These are phyloP conservation scores for Caracal caracal DNA, from an alignment of 2,113 vertebrate genomes.

Conservation along the genomic window DNA sequence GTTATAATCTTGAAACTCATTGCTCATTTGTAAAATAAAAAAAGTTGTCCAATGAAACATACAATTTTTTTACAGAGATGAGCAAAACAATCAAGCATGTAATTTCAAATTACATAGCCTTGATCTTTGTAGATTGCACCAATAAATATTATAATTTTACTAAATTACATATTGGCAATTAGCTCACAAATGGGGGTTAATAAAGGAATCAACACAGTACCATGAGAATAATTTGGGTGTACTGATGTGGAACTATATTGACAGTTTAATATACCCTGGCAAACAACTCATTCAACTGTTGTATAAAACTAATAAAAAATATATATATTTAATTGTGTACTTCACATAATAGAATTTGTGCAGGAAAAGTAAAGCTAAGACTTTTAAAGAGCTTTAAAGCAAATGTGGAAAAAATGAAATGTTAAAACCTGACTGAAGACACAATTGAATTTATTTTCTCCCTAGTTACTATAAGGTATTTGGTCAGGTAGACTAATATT, in stretches of 20 bases:
- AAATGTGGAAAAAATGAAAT: not conserved
- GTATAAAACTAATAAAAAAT: conserved; percentile 47
- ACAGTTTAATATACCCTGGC: conserved; percentile 47
- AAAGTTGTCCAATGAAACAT: conserved; percentile 16
- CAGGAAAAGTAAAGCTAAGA: not conserved
- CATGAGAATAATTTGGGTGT: conserved; percentile 55
- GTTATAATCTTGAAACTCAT: not conserved
- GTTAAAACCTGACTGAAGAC: not conserved
- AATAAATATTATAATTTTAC: conserved; percentile 64
- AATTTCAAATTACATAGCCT: conserved; percentile 59
- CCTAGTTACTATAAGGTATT: not conserved
- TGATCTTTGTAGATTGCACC: conserved; percentile 44
- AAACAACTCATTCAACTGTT: conserved; percentile 42
- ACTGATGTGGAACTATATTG: conserved; percentile 53
- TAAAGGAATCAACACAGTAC: conserved; percentile 55
- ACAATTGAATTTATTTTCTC: not conserved
- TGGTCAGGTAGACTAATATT: not conserved
- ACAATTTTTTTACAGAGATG: conserved; percentile 23
- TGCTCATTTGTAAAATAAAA: conserved; percentile 33
- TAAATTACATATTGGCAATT: conserved; percentile 63
- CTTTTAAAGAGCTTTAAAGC: not conserved
- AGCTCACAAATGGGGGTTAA: conserved; percentile 56
- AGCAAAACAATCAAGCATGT: conserved; percentile 48
- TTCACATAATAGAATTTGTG: not conserved
- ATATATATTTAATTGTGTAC: conserved; percentile 21